Conservation (phyloP, 2,113 vertebrate species). For the Hystrix brachyura region DNA sequence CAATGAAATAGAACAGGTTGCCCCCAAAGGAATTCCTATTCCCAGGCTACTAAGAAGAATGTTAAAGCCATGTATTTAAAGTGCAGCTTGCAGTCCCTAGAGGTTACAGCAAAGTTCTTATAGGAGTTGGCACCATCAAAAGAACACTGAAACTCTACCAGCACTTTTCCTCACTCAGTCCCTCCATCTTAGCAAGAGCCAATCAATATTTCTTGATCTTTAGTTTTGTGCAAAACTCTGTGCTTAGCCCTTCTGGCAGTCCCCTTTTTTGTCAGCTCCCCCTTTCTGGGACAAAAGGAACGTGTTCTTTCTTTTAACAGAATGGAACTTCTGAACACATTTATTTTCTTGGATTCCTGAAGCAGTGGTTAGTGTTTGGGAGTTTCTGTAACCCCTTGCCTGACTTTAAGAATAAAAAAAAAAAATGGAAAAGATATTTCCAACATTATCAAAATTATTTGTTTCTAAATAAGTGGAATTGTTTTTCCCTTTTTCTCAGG, state of each 20-base stretch:
- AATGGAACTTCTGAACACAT: constrained; percentile 23
- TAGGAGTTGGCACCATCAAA: constrained; percentile 64
- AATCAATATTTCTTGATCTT: constrained; percentile 82
- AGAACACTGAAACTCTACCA: constrained; percentile 34
- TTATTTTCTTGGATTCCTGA: background rate
- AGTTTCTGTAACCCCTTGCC: background rate
- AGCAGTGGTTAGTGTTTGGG: background rate
- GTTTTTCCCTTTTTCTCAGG: constrained; percentile 6
- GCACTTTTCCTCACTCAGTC: constrained; percentile 53
- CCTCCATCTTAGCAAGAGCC: constrained; percentile 65
- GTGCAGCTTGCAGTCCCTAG: constrained; percentile 33
- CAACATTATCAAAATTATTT: constrained; percentile 55
- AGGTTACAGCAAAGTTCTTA: constrained; percentile 60
- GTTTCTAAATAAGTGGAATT: constrained; percentile 67
- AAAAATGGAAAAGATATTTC: background rate
- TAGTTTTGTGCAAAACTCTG: constrained; percentile 77
- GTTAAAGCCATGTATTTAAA: constrained; percentile 62
- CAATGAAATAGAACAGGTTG: constrained; percentile 51
- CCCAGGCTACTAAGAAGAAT: constrained; percentile 9
- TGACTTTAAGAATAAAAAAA: background rate
- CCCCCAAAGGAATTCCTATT: constrained; percentile 28
- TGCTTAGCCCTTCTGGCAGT: constrained; percentile 69
- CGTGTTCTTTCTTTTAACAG: constrained; percentile 50
- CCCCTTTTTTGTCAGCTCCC: constrained; percentile 49
- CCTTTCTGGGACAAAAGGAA: constrained; percentile 64